Evolutionary conservation across 2,888 invertebrate species (phyloP).

Genomic region (Tiliacea citrago): DNA sequence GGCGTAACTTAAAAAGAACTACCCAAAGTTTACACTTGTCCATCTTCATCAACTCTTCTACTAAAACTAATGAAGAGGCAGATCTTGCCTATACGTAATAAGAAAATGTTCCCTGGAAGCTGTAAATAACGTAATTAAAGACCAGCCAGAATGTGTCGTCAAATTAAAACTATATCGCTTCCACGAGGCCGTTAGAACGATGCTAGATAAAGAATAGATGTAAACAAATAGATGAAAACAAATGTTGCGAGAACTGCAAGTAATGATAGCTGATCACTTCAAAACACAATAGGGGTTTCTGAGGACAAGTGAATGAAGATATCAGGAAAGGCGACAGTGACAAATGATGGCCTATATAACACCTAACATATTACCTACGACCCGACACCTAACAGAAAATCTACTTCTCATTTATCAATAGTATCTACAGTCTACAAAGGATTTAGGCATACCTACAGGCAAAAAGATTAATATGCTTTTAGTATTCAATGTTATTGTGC

Average conservation of each 20-base stretch:
- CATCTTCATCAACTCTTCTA: slow-evolving; percentile 3
- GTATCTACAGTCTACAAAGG: background rate
- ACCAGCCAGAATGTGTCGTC: background rate
- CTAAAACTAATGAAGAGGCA: slow-evolving; percentile 16
- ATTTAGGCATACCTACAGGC: background rate
- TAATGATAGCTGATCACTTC: slow-evolving; percentile 26
- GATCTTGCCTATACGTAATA: background rate
- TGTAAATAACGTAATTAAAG: slow-evolving; percentile 17
- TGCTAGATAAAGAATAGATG: slow-evolving; percentile 10
- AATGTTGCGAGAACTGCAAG: slow-evolving; percentile 34
- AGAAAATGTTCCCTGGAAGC: slow-evolving; percentile 19
- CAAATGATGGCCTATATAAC: slow-evolving; percentile 45
- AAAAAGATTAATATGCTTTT: background rate
- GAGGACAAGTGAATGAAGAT: slow-evolving; percentile 29
- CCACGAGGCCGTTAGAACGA: slow-evolving; percentile 7
- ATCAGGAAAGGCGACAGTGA: slow-evolving; percentile 49
- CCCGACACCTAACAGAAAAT: slow-evolving; percentile 31
- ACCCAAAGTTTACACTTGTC: background rate
- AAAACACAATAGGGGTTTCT: slow-evolving; percentile 25
- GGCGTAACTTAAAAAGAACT: background rate
- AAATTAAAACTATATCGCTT: slow-evolving; percentile 16
- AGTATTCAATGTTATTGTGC: background rate
- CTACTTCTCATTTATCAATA: slow-evolving; percentile 28
- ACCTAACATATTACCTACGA: slow-evolving; percentile 24
- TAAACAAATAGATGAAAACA: slow-evolving; percentile 9